Evolutionary conservation across 2,888 invertebrate species (phyloP).

Genomic region (Oscheius sp.): DNA sequence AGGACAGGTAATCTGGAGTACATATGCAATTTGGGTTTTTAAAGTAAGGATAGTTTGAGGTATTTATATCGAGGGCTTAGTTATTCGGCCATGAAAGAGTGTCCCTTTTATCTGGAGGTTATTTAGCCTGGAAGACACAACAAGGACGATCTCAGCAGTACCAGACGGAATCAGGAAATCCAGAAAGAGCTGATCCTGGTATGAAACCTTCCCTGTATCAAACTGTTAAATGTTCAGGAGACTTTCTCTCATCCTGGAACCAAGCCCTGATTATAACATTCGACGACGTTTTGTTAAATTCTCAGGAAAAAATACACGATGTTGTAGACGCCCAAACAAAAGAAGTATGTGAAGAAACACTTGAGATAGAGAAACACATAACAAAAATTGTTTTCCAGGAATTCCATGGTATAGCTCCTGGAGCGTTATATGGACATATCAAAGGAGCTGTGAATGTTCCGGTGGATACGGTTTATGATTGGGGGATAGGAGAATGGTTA

Average conservation of each 20-base stretch:
- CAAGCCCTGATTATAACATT: slow-evolving; percentile 61
- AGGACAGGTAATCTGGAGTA: slow-evolving; percentile 64
- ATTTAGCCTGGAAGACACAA: slow-evolving; percentile 59
- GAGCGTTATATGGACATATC: slow-evolving; percentile 67
- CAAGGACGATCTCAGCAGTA: slow-evolving; percentile 51
- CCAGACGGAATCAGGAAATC: slow-evolving; percentile 40
- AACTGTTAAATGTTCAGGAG: slow-evolving; percentile 40
- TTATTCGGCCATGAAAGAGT: slow-evolving; percentile 64
- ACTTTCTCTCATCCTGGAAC: slow-evolving; percentile 64
- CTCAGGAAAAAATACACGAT: slow-evolving; percentile 58
- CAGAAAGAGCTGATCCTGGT: slow-evolving; percentile 8
- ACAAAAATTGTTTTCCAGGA: slow-evolving; percentile 37
- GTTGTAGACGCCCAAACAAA: slow-evolving; percentile 66
- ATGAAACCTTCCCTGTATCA: not conserved
- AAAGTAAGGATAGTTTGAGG: slow-evolving; percentile 39
- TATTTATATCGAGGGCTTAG: slow-evolving; percentile 28
- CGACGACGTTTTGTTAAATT: slow-evolving; percentile 65
- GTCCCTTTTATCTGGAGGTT: slow-evolving; percentile 63
- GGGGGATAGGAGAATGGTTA: slow-evolving; percentile 48
- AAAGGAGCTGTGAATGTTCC: slow-evolving; percentile 63
- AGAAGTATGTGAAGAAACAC: slow-evolving; percentile 52
- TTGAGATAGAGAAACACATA: not conserved
- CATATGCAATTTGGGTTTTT: slow-evolving; percentile 68
- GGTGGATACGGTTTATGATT: slow-evolving; percentile 56
- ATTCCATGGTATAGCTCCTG: slow-evolving; percentile 51